Evolutionary conservation across 1,140 invertebrate genomes (phyloP).

Genomic region (Drosophila mayri): DNA sequence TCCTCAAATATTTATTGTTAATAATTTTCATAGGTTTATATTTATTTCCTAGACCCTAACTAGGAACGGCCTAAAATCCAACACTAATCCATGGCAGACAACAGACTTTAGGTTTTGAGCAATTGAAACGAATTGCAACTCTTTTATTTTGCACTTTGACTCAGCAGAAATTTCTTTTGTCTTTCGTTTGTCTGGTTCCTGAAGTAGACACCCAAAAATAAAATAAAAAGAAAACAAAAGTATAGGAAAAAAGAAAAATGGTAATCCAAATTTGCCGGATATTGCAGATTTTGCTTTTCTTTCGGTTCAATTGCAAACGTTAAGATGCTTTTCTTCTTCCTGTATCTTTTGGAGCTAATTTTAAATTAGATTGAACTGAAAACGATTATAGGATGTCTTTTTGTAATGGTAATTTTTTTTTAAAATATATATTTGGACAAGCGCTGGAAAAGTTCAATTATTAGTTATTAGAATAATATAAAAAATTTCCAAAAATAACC

Average conservation of each 20-base stretch:
- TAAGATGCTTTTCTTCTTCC: constrained; percentile 1
- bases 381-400: not conserved
- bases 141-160: constrained; percentile 54
- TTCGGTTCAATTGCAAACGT: constrained; percentile 31
- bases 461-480: too few species aligned
- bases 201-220: constrained; percentile 5
- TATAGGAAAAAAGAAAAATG: constrained; percentile 7
- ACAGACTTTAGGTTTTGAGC: constrained; percentile 4
- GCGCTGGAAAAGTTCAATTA: not conserved
- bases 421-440: not conserved
- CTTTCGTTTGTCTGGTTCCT: constrained; percentile 23
- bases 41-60: not conserved
- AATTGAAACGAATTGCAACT: constrained; percentile 48
- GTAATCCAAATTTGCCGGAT: constrained; percentile 55
- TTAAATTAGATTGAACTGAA: not conserved
- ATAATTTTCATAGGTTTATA: too few species aligned
- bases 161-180: constrained; percentile 65
- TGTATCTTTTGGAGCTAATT: not conserved
- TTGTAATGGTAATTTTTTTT: not conserved
- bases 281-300: constrained; percentile 64
- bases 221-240: not conserved
- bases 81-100: not conserved
- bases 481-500: not conserved
- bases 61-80: not conserved
- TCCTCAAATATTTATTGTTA: not conserved